Conservation (phyloP, 2,113 vertebrate genomes). For the Naja naja region DNA sequence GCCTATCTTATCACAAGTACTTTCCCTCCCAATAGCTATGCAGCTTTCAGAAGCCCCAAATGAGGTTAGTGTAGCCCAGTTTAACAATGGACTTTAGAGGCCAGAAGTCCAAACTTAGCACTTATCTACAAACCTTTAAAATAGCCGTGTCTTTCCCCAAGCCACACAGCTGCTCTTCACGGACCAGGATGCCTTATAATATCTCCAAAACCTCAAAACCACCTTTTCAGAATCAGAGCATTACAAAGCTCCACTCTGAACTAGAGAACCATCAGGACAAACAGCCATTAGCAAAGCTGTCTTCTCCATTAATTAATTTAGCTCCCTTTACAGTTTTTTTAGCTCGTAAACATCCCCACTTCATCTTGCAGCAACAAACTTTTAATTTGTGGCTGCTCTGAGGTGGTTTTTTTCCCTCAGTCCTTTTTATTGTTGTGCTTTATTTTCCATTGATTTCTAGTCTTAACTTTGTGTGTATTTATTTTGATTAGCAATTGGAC, state of each 20-base stretch:
- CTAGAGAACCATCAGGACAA: not conserved
- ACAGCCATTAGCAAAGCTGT: not conserved
- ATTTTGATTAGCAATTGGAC: not conserved
- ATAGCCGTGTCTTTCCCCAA: not conserved
- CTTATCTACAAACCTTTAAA: not conserved
- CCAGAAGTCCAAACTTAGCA: not conserved
- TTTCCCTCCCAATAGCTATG: not conserved
- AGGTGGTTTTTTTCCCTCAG: not conserved
- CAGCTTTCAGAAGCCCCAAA: not conserved
- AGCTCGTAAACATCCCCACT: not conserved
- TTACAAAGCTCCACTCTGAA: not conserved
- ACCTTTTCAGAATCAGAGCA: not conserved
- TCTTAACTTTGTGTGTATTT: not conserved
- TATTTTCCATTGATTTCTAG: not conserved
- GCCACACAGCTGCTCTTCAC: not conserved
- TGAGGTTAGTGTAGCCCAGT: not conserved
- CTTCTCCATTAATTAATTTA: not conserved
- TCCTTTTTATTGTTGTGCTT: not conserved
- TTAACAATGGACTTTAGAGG: not conserved
- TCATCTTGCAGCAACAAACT: not conserved
- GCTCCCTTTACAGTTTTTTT: not conserved
- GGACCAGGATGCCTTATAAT: not conserved
- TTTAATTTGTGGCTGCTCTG: not conserved
- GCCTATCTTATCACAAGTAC: not conserved
- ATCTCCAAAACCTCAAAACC: not conserved